Conservation (phyloP, 2,797 vertebrate genomes). For the Melanotaenia boesemani region DNA sequence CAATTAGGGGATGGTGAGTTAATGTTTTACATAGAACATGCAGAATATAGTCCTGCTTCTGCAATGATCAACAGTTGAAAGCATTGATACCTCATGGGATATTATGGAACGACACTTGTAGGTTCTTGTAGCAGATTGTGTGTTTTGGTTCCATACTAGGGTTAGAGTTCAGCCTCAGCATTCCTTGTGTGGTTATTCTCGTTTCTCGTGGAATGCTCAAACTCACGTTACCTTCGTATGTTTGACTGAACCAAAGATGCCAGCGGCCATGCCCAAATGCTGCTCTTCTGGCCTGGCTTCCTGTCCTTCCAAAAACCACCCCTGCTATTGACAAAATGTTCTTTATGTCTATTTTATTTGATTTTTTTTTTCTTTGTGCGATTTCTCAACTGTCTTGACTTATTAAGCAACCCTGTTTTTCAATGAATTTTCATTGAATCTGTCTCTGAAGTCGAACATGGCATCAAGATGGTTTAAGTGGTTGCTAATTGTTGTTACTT, state of each 20-base stretch:
- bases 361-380: constrained; percentile 64
- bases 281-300: constrained; percentile 98
- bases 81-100: constrained; percentile 78
- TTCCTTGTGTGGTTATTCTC: constrained; percentile 74
- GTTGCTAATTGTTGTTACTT: constrained; percentile 89
- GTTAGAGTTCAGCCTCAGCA: constrained; percentile 77
- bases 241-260: constrained; percentile 99
- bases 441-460: constrained; percentile 75
- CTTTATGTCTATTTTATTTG: constrained; percentile 59
- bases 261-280: constrained; percentile 98
- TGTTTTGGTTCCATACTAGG: constrained; percentile 76
- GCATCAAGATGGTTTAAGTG: constrained; percentile 77
- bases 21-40: constrained; percentile 52
- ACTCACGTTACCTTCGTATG: constrained; percentile 89
- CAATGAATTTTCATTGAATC: constrained; percentile 91
- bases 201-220: constrained; percentile 85
- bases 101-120: constrained; percentile 65
- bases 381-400: constrained; percentile 79
- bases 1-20: constrained; percentile 38
- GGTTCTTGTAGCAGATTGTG: constrained; percentile 79
- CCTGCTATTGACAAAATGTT: constrained; percentile 92
- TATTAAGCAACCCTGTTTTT: constrained; percentile 89
- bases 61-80: constrained; percentile 69
- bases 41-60: constrained; percentile 50
- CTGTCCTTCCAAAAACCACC: constrained; percentile 93